Conservation (phyloP, 2,888 invertebrate species). For the Dryadula phaetusa region DNA sequence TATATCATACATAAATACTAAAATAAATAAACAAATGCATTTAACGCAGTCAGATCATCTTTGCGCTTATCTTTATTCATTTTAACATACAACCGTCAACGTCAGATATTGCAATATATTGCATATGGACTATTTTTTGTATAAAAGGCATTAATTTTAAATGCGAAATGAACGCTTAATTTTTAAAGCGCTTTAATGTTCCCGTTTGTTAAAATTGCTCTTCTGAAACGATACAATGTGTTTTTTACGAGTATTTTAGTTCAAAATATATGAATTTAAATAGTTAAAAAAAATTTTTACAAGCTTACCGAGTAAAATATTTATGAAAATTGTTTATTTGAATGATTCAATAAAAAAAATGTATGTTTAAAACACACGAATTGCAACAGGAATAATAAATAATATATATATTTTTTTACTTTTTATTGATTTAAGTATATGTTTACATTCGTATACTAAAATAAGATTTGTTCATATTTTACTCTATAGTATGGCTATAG, state of each 20-base stretch:
- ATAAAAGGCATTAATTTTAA: slow-evolving; percentile 39
- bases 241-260: slow-evolving; percentile 35
- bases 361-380: not conserved
- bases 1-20: not conserved
- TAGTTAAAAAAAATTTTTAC: not conserved
- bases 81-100: slow-evolving; percentile 5
- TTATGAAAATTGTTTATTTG: not conserved
- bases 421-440: too few relatives aligned
- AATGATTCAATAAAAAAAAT: not conserved
- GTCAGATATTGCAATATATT: slow-evolving; percentile 11
- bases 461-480: too few relatives aligned
- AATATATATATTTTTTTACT: not conserved
- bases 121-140: slow-evolving; percentile 25
- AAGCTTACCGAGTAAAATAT: not conserved
- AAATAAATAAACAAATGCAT: slow-evolving; percentile 2
- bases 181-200: slow-evolving; percentile 41
- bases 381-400: not conserved
- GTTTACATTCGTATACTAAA: too few relatives aligned
- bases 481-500: too few relatives aligned
- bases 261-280: slow-evolving; percentile 24
- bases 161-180: slow-evolving; percentile 41
- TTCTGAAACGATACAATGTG: slow-evolving; percentile 38
- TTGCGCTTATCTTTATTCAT: slow-evolving; percentile 4
- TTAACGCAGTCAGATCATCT: not conserved
- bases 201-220: slow-evolving; percentile 44